phyloP scores from a whole-genome alignment of 1,140 invertebrate species.

The Philotrypesis tridentata region DNA sequence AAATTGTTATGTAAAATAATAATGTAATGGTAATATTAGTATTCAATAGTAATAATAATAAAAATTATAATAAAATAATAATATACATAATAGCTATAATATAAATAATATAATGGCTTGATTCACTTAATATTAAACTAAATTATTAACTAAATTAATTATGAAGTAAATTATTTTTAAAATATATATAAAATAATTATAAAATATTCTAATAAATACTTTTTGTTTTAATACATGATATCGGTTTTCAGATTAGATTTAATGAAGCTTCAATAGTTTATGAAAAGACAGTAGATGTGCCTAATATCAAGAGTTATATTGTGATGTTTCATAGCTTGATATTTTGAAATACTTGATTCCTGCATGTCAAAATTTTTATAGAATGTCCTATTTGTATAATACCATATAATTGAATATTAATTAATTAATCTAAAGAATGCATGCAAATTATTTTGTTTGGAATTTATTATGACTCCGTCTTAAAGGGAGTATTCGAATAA shows the following conservation, averaged over 20 bases:
- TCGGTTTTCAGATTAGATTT: neutral
- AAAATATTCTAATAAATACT: neutral
- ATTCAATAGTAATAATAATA: too few species aligned
- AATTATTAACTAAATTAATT: too few species aligned
- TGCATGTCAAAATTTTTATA: neutral
- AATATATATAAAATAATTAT: too few species aligned
- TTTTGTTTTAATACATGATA: neutral
- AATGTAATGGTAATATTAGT: too few species aligned
- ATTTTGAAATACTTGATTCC: neutral
- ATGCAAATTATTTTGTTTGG: constrained; percentile 20
- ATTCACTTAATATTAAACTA: neutral
- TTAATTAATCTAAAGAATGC: constrained; percentile 3
- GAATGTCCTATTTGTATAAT: neutral
- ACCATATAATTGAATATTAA: constrained; percentile 17
- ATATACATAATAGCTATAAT: too few species aligned
- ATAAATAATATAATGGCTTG: too few species aligned
- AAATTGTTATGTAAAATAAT: too few species aligned
- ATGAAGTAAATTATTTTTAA: too few species aligned
- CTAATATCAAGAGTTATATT: too few species aligned
- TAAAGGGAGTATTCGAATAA: constrained; percentile 26
- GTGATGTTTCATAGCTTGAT: neutral
- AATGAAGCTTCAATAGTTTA: neutral
- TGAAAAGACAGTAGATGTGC: too few species aligned
- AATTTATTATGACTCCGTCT: constrained; percentile 18
- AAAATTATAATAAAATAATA: too few species aligned